Percentiles rank a stretch among this genome's conserved stretches.
phyloP scores from a whole-genome alignment of 2,113 vertebrate genomes.

The Tamias sibiricus region DNA sequence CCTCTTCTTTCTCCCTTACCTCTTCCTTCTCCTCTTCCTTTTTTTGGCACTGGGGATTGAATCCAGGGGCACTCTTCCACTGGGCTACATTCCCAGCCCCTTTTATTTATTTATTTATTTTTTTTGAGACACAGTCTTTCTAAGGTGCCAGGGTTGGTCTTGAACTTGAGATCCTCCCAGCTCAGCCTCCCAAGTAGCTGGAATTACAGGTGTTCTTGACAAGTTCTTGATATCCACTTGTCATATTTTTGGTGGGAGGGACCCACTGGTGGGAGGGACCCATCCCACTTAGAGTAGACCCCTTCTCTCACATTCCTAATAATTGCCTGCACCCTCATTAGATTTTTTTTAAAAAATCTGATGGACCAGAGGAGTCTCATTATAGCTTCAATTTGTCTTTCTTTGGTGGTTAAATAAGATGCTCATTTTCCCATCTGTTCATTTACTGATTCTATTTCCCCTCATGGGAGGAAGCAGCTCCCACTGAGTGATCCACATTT shows the following conservation, averaged over 20 bases:
- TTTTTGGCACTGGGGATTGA: neutral
- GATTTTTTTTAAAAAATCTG: neutral
- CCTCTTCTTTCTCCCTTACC: too few relatives aligned
- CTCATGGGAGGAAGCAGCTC: neutral
- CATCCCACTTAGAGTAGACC: neutral
- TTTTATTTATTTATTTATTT: neutral
- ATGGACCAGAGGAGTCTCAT: neutral
- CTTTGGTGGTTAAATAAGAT: conserved; percentile 39
- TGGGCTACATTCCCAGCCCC: neutral
- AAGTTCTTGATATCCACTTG: conserved; percentile 12
- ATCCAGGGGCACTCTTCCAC: neutral
- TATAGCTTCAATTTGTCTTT: neutral
- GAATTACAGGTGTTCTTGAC: neutral
- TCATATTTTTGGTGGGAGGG: neutral
- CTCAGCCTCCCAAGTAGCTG: neutral
- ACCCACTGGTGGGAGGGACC: neutral
- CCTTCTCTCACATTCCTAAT: neutral
- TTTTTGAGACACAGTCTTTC: neutral
- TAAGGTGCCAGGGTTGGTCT: neutral
- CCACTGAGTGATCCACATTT: neutral
- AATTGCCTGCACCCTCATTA: neutral
- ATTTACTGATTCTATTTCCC: conserved; percentile 20
- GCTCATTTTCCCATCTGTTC: conserved; percentile 38
- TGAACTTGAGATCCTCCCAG: neutral
- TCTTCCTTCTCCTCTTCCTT: too few relatives aligned